Base-by-base conservation (phyloP, 2,888 invertebrate species). In the Hemithea aestivaria region DNA sequence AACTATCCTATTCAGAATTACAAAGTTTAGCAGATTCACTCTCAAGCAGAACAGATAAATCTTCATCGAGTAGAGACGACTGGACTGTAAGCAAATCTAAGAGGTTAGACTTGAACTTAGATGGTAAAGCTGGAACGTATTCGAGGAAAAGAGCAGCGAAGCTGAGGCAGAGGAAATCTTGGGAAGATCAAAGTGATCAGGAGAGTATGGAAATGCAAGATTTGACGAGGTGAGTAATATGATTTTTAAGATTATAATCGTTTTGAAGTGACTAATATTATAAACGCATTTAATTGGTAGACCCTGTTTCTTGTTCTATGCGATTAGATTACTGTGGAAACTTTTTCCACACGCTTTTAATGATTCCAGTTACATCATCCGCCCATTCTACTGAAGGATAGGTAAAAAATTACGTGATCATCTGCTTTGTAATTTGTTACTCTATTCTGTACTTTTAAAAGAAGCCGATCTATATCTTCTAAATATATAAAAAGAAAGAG, bases 171-270 rank as follows among this genome's bases (percentile, higher is more conserved):
- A 82, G 88, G 22, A 87, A 89, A 48, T 92, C 92, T 3, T 93
- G 93, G 93, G 92, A 93, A 48, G 92, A 92, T 46, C 90, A 91
- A 45, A 91, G 91, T 40, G 91, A 91, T 53, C 91, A 91, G 50
- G 93, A 93, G 55, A 90, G 89, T 9, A 83, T 91, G 61, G 92
- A 93, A 57, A 79, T 92, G 58, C 90, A 91, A 53, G 92, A 92
- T 51, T 73, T 93, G 10, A 90, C 91, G 2, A 72, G 87, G 87
- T 83, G 58, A 46, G 20, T 10, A 29, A 22, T 2, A 20, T 11
- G 7, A 27, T 11, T 27, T 3, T 11, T n/a, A n/a, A 27, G 3
- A 27, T 16, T 16, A 16, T 16, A 16, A n/a, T n/a, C n/a, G n/a
- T n/a, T n/a, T n/a, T n/a, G n/a, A n/a, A n/a, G n/a, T n/a, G n/a